Evolutionary conservation across 2,113 vertebrate genomes (phyloP).

Genomic region (Bucco capensis): DNA sequence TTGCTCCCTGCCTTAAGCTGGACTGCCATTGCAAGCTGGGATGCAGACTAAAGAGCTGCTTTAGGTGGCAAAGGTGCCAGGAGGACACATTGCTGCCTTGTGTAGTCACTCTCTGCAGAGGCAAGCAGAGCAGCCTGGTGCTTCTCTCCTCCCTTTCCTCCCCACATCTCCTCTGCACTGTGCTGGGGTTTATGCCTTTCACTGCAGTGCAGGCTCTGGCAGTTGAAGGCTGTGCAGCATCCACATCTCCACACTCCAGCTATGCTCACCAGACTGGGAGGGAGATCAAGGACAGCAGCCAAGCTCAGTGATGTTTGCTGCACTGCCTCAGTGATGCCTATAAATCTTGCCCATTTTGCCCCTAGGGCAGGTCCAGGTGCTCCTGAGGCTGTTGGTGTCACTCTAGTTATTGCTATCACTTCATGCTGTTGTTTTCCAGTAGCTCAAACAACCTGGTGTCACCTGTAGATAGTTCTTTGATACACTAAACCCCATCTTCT

Average conservation of each 20-base stretch:
- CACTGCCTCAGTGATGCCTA: background rate
- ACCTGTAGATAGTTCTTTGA: background rate
- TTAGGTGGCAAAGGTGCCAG: background rate
- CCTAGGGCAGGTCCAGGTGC: background rate
- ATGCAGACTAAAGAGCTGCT: background rate
- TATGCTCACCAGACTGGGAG: background rate
- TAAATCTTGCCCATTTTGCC: background rate
- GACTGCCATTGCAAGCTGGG: background rate
- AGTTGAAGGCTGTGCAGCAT: background rate
- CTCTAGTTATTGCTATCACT: background rate
- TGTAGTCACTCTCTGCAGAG: background rate
- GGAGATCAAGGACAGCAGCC: background rate
- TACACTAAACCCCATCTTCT: background rate
- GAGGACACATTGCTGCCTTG: background rate
- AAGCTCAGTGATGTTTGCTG: background rate
- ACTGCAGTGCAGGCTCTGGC: background rate
- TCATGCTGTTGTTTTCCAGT: background rate
- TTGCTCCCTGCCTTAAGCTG: background rate
- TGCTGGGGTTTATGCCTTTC: background rate
- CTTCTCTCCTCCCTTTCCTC: background rate
- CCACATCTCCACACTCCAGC: background rate
- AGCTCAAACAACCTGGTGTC: background rate
- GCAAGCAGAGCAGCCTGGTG: background rate
- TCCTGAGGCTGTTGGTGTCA: background rate
- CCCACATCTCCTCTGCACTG: background rate